Base-by-base conservation (phyloP, 2,888 invertebrate genomes). In the Plagiodera versicolora region DNA sequence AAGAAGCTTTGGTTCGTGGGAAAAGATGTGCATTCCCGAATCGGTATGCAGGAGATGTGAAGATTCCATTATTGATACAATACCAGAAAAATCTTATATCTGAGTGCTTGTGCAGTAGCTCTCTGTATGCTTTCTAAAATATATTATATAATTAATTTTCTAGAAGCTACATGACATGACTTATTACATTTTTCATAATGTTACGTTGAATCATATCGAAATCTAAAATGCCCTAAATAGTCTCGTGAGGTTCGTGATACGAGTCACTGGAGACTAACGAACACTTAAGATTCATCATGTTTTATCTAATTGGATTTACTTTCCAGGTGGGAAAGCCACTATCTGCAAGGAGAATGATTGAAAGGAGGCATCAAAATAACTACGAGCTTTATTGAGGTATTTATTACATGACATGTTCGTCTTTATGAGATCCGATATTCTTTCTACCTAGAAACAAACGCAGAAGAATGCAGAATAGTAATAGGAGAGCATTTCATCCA, bases 191-290 rank as follows among this genome's bases (percentile, higher is more conserved):
- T 24, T 24, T 24, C 4, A 24, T 24, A 24, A 5, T 3, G 4
- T 6, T 24, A 24, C 24, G 3, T 6, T 6, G 3, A 6, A 24
- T 5, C 4, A 24, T 5, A 5, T 24, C 24, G 6, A 24, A 3
- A 24, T 24, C 24, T 5, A 5, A 24, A 24, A 24, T 24, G 24
- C 24, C 24, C 24, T 24, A 6, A 24, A 24, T 24, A 24, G 24
- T 24, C 11, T 32, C 2, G 32, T 9, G 32, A 32, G 32, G 6
- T 32, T 24, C 24, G 24, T 24, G 24, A 24, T 24, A 5, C 24
- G 39, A n/a, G 2, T 39, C 39, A 46, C 58, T 53, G 24, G 17
- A 20, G 35, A 17, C 48, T 46, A 24, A 53, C 47, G 11, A 32
- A 32, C 24, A 24, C 6, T 6, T 5, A 6, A 11, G 2, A 32